These are phyloP conservation scores for Melanaphis sacchari DNA, from an alignment of 1,140 invertebrate genomes.

Conservation along the genomic window DNA sequence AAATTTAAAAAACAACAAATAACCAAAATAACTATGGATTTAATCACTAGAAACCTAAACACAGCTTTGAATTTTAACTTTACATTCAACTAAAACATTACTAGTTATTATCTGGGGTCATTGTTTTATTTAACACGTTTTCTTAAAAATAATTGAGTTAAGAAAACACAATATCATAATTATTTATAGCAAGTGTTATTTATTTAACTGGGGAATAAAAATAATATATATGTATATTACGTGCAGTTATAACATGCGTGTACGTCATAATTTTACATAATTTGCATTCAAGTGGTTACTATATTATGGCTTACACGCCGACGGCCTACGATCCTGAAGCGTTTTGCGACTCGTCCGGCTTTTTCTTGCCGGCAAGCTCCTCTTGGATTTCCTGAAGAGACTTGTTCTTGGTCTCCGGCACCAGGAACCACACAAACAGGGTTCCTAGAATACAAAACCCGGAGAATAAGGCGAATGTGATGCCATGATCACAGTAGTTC, in stretches of 20 bases:
- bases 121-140: too few relatives aligned
- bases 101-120: too few relatives aligned
- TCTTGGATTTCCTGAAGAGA: conserved; percentile 78
- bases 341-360: background rate
- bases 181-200: too few relatives aligned
- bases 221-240: too few relatives aligned
- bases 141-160: too few relatives aligned
- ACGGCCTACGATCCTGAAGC: background rate
- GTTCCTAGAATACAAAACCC: conserved; percentile 71
- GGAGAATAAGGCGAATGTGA: conserved; percentile 82
- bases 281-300: background rate
- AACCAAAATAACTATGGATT: background rate
- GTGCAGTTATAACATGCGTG: too few relatives aligned
- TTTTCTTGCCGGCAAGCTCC: conserved; percentile 66
- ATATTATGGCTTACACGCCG: background rate
- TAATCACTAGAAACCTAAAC: background rate
- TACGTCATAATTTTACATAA: too few relatives aligned
- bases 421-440: conserved; percentile 69
- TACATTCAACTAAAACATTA: too few relatives aligned
- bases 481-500: conserved; percentile 70
- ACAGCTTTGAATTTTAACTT: too few relatives aligned
- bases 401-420: conserved; percentile 85
- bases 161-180: too few relatives aligned
- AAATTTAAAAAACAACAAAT: too few relatives aligned
- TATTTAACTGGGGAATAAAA: too few relatives aligned